Base-by-base conservation (phyloP, 2,888 invertebrate species). In the Drosophila vallismaia region DNA sequence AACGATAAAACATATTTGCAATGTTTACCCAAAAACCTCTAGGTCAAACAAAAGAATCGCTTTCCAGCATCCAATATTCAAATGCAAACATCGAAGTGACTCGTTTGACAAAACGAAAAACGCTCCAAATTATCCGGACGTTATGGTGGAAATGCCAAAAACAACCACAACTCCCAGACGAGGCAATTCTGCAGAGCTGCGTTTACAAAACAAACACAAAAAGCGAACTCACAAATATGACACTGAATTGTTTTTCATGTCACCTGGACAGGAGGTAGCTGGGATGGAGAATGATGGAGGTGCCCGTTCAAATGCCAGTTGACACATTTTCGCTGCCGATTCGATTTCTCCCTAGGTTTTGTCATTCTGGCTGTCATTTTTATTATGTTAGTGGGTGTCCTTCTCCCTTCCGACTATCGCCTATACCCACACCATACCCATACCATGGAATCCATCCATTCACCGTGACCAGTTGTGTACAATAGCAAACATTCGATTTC, bases 171-270 rank as follows among this genome's bases (percentile, higher is more conserved):
- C 31, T 42, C 14, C 44, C 14, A 10, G 38, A 29, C 40, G 38
- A 50, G 10, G 8, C 40, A 53, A 45, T 40, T 56, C 48, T 50
- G 54, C 38, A 29, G 58, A 58, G 64, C 53, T 68, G 64, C 57
- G 69, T 70, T 80, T 71, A 59, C 74, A 70, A 79, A 75, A 77
- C 70, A 77, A 74, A 75, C 64, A 75, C 62, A 66, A 51, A 62
- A 68, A 19, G 48, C 58, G 45, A 68, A 51, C 75, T 67, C 64
- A 79, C 77, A 79, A 81, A 81, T 81, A 79, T 84, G 84, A 79
- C 80, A 82, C 76, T 81, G 79, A 82, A 82, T 84, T 81, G 81
- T 84, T 79, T 79, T 83, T 62, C 74, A 74, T 73, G 68, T 55
- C 45, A 31, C 38, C 53, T 71, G 63, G 76, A 60, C 58, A 67